Conservation (phyloP, 2,113 vertebrate species). For the Octodon degus region DNA sequence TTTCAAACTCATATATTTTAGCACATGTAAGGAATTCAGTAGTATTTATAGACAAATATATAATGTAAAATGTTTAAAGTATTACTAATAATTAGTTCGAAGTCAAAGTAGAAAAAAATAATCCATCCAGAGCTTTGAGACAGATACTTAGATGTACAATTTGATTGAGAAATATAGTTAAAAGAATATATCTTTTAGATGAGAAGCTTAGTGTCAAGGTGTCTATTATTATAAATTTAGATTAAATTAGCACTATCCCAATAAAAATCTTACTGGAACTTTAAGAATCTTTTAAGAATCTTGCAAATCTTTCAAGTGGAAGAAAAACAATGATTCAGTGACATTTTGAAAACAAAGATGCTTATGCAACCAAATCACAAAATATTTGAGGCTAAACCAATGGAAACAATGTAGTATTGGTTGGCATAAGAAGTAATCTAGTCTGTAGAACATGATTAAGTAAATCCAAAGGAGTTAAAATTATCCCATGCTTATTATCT, state of each 20-base stretch:
- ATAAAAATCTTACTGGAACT: background rate
- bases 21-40: background rate
- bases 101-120: background rate
- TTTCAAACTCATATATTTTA: background rate
- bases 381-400: background rate
- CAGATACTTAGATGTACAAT: background rate
- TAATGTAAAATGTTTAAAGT: background rate
- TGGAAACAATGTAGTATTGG: background rate
- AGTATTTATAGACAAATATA: background rate
- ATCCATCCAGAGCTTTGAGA: background rate
- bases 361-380: background rate
- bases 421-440: background rate
- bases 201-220: background rate
- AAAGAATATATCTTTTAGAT: conserved; percentile 7
- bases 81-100: background rate
- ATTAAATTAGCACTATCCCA: background rate
- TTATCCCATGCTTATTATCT: too few relatives aligned
- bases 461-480: too few relatives aligned
- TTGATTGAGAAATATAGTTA: background rate
- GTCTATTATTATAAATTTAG: background rate
- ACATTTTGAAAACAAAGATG: background rate
- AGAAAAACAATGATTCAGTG: background rate
- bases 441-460: too few relatives aligned
- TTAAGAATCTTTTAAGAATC: background rate
- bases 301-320: background rate